phyloP scores from a whole-genome alignment of 1,140 invertebrate species.

The Drosophila lacteicornis region DNA sequence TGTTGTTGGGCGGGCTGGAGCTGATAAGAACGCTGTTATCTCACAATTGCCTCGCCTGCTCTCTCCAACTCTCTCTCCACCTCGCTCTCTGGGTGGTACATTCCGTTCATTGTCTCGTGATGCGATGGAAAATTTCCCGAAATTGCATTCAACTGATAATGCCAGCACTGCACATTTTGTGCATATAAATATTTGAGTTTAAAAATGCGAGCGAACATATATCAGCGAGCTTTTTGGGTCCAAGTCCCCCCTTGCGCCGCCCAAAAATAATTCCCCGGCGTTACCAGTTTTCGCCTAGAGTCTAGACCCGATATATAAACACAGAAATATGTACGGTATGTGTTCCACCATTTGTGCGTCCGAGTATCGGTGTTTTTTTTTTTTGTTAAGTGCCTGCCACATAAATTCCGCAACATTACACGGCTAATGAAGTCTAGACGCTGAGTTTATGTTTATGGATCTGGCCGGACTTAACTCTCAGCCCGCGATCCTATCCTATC shows the following conservation, averaged over 20 bases:
- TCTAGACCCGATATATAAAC: slow-evolving; percentile 29
- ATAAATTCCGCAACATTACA: slow-evolving; percentile 80
- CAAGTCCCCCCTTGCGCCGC: slow-evolving; percentile 3
- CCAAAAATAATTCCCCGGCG: slow-evolving; percentile 1
- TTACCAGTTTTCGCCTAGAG: slow-evolving; percentile 33
- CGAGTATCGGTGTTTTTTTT: slow-evolving; percentile 53
- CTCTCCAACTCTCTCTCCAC: neutral
- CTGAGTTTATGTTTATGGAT: slow-evolving; percentile 44
- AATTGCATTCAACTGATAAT: slow-evolving; percentile 72
- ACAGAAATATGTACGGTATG: slow-evolving; percentile 12
- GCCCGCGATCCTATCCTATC: slow-evolving; percentile 1
- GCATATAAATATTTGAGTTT: slow-evolving; percentile 23
- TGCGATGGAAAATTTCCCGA: slow-evolving; percentile 72
- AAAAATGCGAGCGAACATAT: slow-evolving; percentile 5
- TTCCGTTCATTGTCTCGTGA: slow-evolving; percentile 56
- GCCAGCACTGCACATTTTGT: slow-evolving; percentile 53
- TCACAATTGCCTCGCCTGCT: slow-evolving; percentile 14
- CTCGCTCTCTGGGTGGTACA: neutral
- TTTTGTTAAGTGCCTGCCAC: slow-evolving; percentile 70
- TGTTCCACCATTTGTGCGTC: neutral
- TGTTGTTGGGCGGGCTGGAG: slow-evolving; percentile 5
- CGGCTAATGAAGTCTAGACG: slow-evolving; percentile 80
- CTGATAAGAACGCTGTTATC: slow-evolving; percentile 57
- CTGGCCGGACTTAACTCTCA: slow-evolving; percentile 25
- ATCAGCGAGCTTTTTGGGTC: slow-evolving; percentile 15